phyloP scores from a whole-genome alignment of 23 tunicate genomes.

The Corella eumyota region DNA sequence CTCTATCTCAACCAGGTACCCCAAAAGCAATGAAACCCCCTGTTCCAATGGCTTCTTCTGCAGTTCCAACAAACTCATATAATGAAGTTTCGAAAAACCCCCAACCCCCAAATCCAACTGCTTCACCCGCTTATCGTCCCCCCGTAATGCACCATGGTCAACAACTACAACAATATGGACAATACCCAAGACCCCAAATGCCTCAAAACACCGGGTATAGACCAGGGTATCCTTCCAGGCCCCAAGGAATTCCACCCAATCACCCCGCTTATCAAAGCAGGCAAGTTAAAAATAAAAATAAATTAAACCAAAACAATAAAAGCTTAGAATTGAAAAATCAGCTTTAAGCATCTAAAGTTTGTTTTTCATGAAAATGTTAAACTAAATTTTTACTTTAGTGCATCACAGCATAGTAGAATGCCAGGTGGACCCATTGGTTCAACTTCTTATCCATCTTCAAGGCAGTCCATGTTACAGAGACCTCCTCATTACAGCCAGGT shows the following conservation, averaged over 20 bases:
- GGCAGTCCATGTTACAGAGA: no score
- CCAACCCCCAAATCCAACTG: conserved; percentile 7
- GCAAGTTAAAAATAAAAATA: conserved; percentile 2
- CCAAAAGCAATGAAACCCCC: conserved; percentile 34
- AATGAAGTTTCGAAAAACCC: conserved; percentile 4
- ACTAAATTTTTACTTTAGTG: no score
- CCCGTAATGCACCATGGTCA: not conserved
- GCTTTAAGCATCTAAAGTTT: no score
- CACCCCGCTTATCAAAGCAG: conserved; percentile 43
- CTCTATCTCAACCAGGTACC: no score
- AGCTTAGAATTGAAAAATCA: no score
- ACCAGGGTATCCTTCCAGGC: conserved; percentile 21
- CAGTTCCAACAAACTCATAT: conserved; percentile 29
- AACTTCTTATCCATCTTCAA: no score
- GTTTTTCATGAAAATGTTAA: no score
- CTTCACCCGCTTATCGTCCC: not conserved
- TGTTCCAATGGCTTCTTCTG: conserved; percentile 1
- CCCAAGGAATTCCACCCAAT: conserved; percentile 20
- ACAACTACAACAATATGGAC: conserved; percentile 2
- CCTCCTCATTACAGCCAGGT: no score
- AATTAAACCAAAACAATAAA: no score
- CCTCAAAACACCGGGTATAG: conserved; percentile 20
- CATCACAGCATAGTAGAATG: no score
- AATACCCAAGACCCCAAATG: conserved; percentile 7
- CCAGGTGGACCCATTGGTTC: no score